phyloP scores from a whole-genome alignment of 1,140 invertebrate genomes.

The Apis dorsata region DNA sequence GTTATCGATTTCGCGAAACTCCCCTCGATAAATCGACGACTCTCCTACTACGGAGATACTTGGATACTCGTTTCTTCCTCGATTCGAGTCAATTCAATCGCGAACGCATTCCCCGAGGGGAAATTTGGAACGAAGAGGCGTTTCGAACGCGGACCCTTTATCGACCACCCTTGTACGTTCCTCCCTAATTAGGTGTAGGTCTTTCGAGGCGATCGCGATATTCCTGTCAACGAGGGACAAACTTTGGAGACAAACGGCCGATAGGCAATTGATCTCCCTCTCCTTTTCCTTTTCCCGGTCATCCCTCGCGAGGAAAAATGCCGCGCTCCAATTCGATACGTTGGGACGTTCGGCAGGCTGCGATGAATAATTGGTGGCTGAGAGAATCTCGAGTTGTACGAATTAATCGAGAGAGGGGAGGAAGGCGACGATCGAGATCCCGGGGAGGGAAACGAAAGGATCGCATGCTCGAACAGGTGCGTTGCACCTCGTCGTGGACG shows the following conservation, averaged over 20 bases:
- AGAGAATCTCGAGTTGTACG: neutral
- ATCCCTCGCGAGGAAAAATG: conserved; percentile 46
- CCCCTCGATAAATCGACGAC: too few species aligned
- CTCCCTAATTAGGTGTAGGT: conserved; percentile 59
- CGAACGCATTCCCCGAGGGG: too few species aligned
- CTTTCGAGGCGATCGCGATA: conserved; percentile 64
- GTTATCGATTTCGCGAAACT: too few species aligned
- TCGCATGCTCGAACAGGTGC: conserved; percentile 63
- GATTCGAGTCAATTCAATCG: too few species aligned
- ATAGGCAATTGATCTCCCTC: conserved; percentile 64
- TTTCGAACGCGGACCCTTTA: conserved; percentile 30
- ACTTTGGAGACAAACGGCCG: conserved; percentile 65
- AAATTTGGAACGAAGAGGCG: neutral
- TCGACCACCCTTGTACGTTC: conserved; percentile 7
- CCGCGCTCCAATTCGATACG: conserved; percentile 71
- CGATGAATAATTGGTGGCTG: conserved; percentile 48
- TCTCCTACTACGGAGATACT: neutral
- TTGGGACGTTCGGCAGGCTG: conserved; percentile 46
- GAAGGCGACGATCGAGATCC: neutral
- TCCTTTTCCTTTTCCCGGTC: conserved; percentile 8
- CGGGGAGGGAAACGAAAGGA: conserved; percentile 37
- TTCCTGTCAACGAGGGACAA: conserved; percentile 54
- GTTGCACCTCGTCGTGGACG: conserved; percentile 24
- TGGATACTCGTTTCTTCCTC: too few species aligned
- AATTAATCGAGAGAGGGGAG: too few species aligned